Conservation (phyloP, 2,888 invertebrate genomes). For the Coronaproctus castanopsis region DNA sequence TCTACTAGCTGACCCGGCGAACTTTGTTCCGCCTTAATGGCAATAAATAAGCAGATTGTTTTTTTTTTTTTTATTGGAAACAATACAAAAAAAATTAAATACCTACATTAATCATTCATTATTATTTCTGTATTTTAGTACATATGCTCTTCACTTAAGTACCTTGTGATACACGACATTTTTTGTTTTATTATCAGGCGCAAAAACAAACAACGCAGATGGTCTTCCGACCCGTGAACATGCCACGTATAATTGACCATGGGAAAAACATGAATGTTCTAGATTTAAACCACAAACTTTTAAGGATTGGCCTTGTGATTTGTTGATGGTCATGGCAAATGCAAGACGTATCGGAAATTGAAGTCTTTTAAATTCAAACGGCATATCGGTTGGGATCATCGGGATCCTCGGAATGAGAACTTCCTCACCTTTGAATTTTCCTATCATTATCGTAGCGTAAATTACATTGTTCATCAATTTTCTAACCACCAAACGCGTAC, state of each 20-base stretch:
- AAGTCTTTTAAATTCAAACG: constrained; percentile 17
- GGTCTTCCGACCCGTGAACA: not conserved
- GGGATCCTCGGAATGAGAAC: constrained; percentile 18
- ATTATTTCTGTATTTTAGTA: no score
- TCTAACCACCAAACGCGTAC: constrained; percentile 3
- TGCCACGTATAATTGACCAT: constrained; percentile 14
- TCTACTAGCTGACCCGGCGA: no score
- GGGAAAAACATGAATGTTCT: constrained; percentile 17
- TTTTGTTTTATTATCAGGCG: not conserved
- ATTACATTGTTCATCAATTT: not conserved
- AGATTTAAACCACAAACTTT: constrained; percentile 15
- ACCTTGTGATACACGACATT: constrained; percentile 8
- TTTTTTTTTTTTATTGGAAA: no score
- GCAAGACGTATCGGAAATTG: constrained; percentile 18
- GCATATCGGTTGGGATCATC: constrained; percentile 15
- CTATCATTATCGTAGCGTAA: constrained; percentile 20
- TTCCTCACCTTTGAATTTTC: constrained; percentile 21
- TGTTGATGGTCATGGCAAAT: constrained; percentile 18
- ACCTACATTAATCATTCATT: no score
- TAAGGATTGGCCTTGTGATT: constrained; percentile 18
- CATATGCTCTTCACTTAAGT: no score
- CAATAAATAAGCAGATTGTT: no score
- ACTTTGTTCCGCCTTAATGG: no score
- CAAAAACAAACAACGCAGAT: not conserved
- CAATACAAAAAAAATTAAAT: no score